These are phyloP conservation scores for Stichodactyla helianthus DNA, from an alignment of 64 coral and sea anemone genomes.

Conservation along the genomic window DNA sequence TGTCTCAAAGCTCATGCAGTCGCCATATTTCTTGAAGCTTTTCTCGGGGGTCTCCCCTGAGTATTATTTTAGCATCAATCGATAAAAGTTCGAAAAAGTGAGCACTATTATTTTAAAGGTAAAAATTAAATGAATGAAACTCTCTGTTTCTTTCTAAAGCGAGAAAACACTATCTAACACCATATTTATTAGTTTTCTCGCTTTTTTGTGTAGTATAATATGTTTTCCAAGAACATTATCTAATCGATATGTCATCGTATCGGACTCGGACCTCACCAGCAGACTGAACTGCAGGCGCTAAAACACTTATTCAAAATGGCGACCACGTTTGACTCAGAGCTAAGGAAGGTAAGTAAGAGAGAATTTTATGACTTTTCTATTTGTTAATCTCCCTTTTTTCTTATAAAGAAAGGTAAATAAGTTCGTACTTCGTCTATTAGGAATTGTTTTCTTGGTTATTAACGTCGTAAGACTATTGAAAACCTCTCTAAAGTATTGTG, in stretches of 20 bases:
- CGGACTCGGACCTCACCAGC: neutral
- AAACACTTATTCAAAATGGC: constrained; percentile 64
- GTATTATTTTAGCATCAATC: no score
- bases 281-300: neutral
- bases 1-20: no score
- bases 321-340: constrained; percentile 82
- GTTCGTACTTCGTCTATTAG: neutral
- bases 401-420: neutral
- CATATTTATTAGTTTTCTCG: no score
- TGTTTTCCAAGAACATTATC: neutral
- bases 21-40: no score
- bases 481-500: neutral
- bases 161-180: no score
- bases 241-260: neutral
- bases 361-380: neutral
- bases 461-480: neutral
- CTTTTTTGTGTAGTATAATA: no score
- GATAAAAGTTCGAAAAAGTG: no score
- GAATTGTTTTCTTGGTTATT: neutral
- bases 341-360: constrained; percentile 60
- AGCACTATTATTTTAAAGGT: no score
- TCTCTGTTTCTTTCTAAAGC: no score
- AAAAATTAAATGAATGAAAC: no score
- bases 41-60: no score
- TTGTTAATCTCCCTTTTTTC: neutral